A percentile compares a stretch with the other conserved stretches of the same genome.
These are phyloP conservation scores for Ceraclea dissimilis DNA, from an alignment of 2,888 invertebrate species.

Conservation along the genomic window DNA sequence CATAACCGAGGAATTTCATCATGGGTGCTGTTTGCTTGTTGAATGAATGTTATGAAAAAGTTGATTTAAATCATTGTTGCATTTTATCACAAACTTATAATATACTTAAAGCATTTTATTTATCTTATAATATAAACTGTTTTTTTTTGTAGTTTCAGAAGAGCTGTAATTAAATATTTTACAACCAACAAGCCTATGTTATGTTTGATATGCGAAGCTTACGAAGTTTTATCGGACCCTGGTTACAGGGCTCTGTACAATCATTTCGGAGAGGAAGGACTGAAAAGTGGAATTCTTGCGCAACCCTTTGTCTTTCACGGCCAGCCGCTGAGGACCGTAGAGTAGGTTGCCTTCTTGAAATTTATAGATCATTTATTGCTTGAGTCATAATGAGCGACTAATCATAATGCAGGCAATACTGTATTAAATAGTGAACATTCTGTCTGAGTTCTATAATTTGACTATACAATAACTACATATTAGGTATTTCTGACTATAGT, in stretches of 20 bases:
- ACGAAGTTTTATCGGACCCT: conserved; percentile 65
- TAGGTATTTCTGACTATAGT: no score
- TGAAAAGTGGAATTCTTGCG: conserved; percentile 71
- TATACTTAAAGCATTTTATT: not conserved
- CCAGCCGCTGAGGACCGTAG: conserved; percentile 56
- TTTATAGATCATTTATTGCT: not conserved
- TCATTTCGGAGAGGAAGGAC: conserved; percentile 81
- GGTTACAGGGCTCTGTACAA: conserved; percentile 71
- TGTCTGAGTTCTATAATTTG: no score
- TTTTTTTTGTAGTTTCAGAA: conserved; percentile 37
- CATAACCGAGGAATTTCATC: no score
- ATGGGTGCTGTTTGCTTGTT: no score
- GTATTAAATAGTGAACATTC: not conserved
- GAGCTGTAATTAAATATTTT: conserved; percentile 51
- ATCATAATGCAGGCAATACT: not conserved
- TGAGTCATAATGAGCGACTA: not conserved
- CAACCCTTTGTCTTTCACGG: conserved; percentile 76
- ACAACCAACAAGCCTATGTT: conserved; percentile 54
- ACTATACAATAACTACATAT: no score
- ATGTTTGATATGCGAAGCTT: conserved; percentile 66
- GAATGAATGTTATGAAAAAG: not conserved
- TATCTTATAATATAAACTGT: conserved; percentile 9
- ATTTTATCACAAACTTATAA: not conserved
- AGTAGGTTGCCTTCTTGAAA: no score
- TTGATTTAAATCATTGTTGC: not conserved